Evolutionary conservation across 2,888 invertebrate species (phyloP), one percentile per base, ranked within the genome.

Genomic region (Drosophila diplacantha): DNA sequence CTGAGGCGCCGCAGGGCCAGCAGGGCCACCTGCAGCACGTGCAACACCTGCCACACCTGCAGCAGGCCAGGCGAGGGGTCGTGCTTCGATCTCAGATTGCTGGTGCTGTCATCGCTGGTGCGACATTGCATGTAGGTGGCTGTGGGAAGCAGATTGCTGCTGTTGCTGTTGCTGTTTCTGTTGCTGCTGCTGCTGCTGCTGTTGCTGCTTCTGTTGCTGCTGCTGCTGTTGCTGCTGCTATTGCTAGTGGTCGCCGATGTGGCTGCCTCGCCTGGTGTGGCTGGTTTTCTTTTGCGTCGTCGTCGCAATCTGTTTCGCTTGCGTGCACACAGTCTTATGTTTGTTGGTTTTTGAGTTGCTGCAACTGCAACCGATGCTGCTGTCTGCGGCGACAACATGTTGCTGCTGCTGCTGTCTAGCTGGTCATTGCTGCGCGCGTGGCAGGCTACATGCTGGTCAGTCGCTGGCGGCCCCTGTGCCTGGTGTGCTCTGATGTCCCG

Each of bases 261-360:
- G 70, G 69, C 52, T 67, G 65, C 22, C 20, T 55, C 54, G 53
- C 20, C 29, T 67, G 68, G 34, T 67, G 70, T 11, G 67, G 62
- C 62, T 65, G 73, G 71, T 79, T 82, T 87, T 81, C 86, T 80
- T 83, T 84, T 85, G 79, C 83, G 84, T 52, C 85, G 85, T 69
- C 85, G 74, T 64, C 85, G 85, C 66, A 85, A 81, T 72, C 85
- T 74, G 80, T 80, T 84, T 73, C 85, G 77, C 74, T 86, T 86
- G 72, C 82, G 79, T 79, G 76, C 74, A 80, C 79, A 83, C 86
- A 86, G 86, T 86, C 86, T 86, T 87, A 84, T 81, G 66, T 74
- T 86, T 81, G 71, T 73, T 67, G 85, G 72, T 74, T 82, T 69
- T 77, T 82, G 74, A 59, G 72, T 74, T 78, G 75, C 57, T 71